phyloP scores from a whole-genome alignment of 2,797 vertebrate species.

The Acridotheres tristis region DNA sequence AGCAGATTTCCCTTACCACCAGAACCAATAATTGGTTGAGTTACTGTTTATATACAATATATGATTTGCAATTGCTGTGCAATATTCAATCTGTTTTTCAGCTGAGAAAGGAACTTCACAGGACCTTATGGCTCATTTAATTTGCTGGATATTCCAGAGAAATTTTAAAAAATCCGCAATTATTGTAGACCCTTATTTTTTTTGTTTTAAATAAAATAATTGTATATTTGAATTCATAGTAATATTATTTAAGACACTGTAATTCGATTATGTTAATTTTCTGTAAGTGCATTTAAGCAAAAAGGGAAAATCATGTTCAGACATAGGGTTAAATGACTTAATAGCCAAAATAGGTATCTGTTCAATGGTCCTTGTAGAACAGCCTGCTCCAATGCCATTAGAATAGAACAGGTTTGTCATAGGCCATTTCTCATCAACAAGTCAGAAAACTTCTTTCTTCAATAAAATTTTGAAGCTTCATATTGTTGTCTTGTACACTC shows the following conservation, averaged over 20 bases:
- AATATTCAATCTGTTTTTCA: conserved; percentile 45
- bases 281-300: neutral
- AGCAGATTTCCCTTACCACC: neutral
- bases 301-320: neutral
- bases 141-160: conserved; percentile 18
- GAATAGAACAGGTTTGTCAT: neutral
- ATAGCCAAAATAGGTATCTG: neutral
- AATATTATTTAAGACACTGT: conserved; percentile 2
- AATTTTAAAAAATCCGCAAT: neutral
- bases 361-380: conserved; percentile 3
- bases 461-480: neutral
- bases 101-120: conserved; percentile 15
- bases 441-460: neutral
- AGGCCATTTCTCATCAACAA: neutral
- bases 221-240: conserved; percentile 15
- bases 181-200: neutral
- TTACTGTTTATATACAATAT: conserved; percentile 21
- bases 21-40: conserved; percentile 33
- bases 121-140: conserved; percentile 43
- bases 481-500: neutral
- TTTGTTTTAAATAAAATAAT: conserved; percentile 52
- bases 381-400: neutral
- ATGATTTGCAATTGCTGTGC: conserved; percentile 20
- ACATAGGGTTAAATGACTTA: conserved; percentile 12
- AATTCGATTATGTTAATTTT: conserved; percentile 50